Evolutionary conservation across 2,113 vertebrate species (phyloP), one percentile per base, ranked within the genome.

Genomic region (Rhynchomys soricoides): DNA sequence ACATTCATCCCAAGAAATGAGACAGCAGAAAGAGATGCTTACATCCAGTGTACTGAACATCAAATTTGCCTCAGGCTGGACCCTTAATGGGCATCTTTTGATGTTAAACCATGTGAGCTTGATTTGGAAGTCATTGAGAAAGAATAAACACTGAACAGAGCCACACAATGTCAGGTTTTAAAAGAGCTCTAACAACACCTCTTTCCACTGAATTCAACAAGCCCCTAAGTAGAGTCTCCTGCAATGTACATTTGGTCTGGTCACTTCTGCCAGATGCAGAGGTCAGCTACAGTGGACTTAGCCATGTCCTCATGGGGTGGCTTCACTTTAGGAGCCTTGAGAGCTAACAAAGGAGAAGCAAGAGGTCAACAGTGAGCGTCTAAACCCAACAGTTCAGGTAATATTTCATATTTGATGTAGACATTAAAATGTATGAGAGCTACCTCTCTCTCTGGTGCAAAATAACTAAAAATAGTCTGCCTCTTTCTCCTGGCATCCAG

Each of bases 101-200:
- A 78, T 85, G 92, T 86, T 90, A 82, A 93, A 68, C 90, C 12
- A 5, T 64, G 57, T n/a, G 66, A 88, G 62, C 93, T 95, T 93
- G 91, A 89, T 89, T 97, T 97, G 95, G 94, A 97, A 97, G 90
- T 93, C 95, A 90, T 1, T 81, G 92, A 93, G 82, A 82, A 88
- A 94, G 92, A 89, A 96, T 89, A 94, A 97, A 95, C 92, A 96
- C 52, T 34, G 92, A 86, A 52, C 45, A 85, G 94, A 96, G 52
- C 78, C 73, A 81, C 89, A 97, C 95, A 95, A 91, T 96, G 95
- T 89, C 96, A 95, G 89, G 86, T 96, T 88, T 89, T 78, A 88
- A 64, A 83, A 97, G 16, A 97, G 93, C 89, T 96, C 96, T 95
- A 95, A 95, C 96, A 97, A 97, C 97, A 93, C 97, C 96, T 97